These are phyloP conservation scores for Polydrusus tereticollis DNA, from an alignment of 2,888 invertebrate species.

Conservation along the genomic window DNA sequence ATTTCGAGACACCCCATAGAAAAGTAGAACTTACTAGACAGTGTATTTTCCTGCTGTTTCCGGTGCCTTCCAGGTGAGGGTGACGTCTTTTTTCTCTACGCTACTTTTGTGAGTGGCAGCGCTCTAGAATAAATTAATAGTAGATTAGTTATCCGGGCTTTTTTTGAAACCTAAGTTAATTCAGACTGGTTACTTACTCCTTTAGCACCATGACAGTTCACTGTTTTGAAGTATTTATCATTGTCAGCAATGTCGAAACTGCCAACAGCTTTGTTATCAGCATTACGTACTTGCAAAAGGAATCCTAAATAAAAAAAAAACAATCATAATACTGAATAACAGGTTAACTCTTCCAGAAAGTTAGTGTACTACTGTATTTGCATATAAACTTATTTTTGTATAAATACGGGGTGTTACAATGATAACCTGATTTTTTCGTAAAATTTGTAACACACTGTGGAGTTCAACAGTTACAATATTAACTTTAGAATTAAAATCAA, in stretches of 20 bases:
- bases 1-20: too few relatives aligned
- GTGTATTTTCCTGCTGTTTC: conserved; percentile 72
- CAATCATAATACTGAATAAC: background rate
- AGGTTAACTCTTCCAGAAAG: too few relatives aligned
- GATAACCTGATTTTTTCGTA: too few relatives aligned
- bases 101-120: conserved; percentile 79
- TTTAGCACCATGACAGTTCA: conserved; percentile 70
- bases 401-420: too few relatives aligned
- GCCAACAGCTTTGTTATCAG: conserved; percentile 74
- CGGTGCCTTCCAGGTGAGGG: conserved; percentile 77
- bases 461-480: too few relatives aligned
- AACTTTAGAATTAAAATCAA: too few relatives aligned
- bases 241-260: conserved; percentile 71
- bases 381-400: too few relatives aligned
- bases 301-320: conserved; percentile 64
- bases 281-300: conserved; percentile 76
- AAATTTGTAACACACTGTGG: too few relatives aligned
- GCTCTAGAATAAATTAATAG: conserved; percentile 68
- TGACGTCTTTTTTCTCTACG: conserved; percentile 71
- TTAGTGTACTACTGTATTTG: too few relatives aligned
- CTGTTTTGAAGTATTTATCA: conserved; percentile 69
- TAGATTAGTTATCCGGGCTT: background rate
- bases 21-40: conserved; percentile 70
- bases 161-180: background rate
- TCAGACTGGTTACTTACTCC: conserved; percentile 67